phyloP scores from a whole-genome alignment of 2,888 invertebrate species.

The Tipula unca region DNA sequence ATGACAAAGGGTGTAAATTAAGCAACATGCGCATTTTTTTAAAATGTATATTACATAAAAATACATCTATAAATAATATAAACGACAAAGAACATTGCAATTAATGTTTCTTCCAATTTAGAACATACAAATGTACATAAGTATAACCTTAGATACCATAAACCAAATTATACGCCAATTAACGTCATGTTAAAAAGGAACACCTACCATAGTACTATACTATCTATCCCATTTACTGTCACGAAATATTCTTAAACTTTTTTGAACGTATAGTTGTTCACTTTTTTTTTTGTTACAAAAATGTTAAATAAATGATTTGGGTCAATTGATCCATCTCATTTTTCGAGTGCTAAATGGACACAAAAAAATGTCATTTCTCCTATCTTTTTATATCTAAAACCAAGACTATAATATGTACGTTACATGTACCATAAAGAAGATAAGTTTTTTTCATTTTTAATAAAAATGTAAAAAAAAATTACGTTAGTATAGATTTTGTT shows the following conservation, averaged over 20 bases:
- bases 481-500: neutral
- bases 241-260: neutral
- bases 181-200: neutral
- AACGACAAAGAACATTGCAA: neutral
- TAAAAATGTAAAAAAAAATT: neutral
- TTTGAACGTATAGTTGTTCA: neutral
- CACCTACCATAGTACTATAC: neutral
- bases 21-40: no score
- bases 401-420: neutral
- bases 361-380: neutral
- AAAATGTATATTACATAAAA: no score
- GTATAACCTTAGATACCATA: neutral
- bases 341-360: neutral
- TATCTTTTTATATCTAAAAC: neutral
- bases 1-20: no score
- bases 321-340: conserved; percentile 14
- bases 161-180: neutral
- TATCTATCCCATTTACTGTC: neutral
- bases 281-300: neutral
- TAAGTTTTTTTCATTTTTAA: neutral
- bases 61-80: no score
- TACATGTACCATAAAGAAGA: neutral
- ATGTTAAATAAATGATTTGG: neutral
- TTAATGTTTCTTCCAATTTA: neutral
- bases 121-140: neutral